Evolutionary conservation across 30 jellyfish, hydroid and myxozoan genomes (phyloP).

Genomic region (Aurelia coerulea): DNA sequence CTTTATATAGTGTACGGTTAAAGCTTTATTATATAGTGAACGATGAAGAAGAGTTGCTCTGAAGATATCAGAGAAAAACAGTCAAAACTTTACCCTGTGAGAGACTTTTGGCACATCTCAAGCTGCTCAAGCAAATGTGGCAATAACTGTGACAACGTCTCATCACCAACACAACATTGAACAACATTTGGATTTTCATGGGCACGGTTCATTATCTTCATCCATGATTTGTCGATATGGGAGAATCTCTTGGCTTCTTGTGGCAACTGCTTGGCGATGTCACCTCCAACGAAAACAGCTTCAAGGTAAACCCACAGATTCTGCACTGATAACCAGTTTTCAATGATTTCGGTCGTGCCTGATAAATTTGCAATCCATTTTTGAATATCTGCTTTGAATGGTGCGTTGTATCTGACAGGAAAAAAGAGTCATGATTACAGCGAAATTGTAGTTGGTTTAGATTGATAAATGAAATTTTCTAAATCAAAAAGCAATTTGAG

Average conservation of each 20-base stretch:
- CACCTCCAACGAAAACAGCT: conserved; percentile 96
- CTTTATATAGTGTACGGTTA: too few species aligned
- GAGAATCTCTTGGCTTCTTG: conserved; percentile 88
- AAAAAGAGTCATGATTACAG: neutral
- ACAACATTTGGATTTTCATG: conserved; percentile 89
- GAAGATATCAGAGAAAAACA: too few species aligned
- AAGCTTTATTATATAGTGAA: too few species aligned
- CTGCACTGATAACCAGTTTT: conserved; percentile 88
- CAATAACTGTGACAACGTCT: conserved; percentile 75
- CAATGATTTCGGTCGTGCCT: conserved; percentile 78
- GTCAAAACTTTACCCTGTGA: conserved; percentile 64
- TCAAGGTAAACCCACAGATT: conserved; percentile 89
- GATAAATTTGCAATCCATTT: conserved; percentile 86
- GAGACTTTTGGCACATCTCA: conserved; percentile 88
- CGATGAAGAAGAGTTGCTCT: too few species aligned
- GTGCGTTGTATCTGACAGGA: conserved; percentile 76
- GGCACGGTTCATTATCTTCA: conserved; percentile 88
- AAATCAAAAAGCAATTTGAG: neutral
- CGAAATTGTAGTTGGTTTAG: neutral
- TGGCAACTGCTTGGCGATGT: conserved; percentile 89
- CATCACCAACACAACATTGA: conserved; percentile 93
- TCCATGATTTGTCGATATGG: conserved; percentile 91
- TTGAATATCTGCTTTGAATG: conserved; percentile 81
- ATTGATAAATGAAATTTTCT: neutral
- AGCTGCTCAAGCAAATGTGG: conserved; percentile 90